Evolutionary conservation across 2,888 invertebrate species (phyloP).

Genomic region (Acrocyrtus sp.): DNA sequence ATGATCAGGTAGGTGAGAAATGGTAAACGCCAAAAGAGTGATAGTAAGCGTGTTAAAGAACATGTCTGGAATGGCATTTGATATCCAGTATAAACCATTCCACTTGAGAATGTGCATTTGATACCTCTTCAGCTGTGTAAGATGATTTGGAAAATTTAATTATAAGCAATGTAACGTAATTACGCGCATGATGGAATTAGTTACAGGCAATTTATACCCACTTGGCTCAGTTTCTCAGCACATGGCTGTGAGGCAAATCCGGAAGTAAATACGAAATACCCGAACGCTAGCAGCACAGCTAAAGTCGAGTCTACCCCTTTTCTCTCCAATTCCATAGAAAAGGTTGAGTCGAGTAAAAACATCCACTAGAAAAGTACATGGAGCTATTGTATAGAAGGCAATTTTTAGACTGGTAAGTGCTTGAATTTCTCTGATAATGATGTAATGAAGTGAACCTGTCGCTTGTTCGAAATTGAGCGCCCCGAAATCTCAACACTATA

Average conservation of each 20-base stretch:
- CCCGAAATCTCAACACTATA: slow-evolving; percentile 17
- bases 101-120: slow-evolving; percentile 36
- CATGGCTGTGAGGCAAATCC: slow-evolving; percentile 35
- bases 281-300: slow-evolving; percentile 34
- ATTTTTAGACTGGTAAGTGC: too few species aligned
- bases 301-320: slow-evolving; percentile 14
- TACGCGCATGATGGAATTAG: too few species aligned
- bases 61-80: slow-evolving; percentile 9
- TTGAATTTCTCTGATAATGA: too few species aligned
- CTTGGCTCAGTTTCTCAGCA: slow-evolving; percentile 30
- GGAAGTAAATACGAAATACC: slow-evolving; percentile 44
- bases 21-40: background rate
- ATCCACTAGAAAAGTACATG: too few species aligned
- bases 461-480: background rate
- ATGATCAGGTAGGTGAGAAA: slow-evolving; percentile 22
- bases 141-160: too few species aligned
- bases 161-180: background rate
- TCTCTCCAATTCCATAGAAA: background rate
- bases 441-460: background rate
- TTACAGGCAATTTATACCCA: background rate
- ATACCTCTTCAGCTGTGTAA: slow-evolving; percentile 29
- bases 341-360: background rate
- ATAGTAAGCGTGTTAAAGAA: background rate
- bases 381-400: too few species aligned
- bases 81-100: slow-evolving; percentile 36